These are phyloP conservation scores for Deroptyus accipitrinus DNA, from an alignment of 2,113 vertebrate species.

Conservation along the genomic window DNA sequence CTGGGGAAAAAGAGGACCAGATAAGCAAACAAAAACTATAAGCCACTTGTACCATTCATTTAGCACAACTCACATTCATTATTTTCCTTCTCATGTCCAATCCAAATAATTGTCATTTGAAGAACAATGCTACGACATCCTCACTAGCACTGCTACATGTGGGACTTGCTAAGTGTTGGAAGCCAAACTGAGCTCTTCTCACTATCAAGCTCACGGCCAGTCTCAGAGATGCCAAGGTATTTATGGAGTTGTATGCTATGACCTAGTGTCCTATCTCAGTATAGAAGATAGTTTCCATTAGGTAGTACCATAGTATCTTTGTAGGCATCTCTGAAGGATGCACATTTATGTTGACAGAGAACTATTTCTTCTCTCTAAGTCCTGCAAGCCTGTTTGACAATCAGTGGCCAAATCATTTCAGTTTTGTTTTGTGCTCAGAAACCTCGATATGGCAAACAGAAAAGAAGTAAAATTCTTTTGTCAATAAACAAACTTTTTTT, in stretches of 20 bases:
- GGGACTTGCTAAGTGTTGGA: not conserved
- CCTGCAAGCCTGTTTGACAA: not conserved
- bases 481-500: not conserved
- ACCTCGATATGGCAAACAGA: not conserved
- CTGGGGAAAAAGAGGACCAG: not conserved
- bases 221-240: not conserved
- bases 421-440: not conserved
- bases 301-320: not conserved
- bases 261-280: not conserved
- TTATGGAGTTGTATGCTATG: not conserved
- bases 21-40: not conserved
- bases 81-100: not conserved
- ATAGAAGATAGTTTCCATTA: not conserved
- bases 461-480: not conserved
- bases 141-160: not conserved
- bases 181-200: not conserved
- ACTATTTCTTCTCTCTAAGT: not conserved
- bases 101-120: not conserved
- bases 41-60: not conserved
- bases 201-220: not conserved
- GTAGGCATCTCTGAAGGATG: not conserved
- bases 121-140: not conserved
- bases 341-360: not conserved
- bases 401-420: not conserved
- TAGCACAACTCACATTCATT: not conserved